Base-by-base conservation (phyloP, 2,888 invertebrate genomes). In the Diarsia mendica region DNA sequence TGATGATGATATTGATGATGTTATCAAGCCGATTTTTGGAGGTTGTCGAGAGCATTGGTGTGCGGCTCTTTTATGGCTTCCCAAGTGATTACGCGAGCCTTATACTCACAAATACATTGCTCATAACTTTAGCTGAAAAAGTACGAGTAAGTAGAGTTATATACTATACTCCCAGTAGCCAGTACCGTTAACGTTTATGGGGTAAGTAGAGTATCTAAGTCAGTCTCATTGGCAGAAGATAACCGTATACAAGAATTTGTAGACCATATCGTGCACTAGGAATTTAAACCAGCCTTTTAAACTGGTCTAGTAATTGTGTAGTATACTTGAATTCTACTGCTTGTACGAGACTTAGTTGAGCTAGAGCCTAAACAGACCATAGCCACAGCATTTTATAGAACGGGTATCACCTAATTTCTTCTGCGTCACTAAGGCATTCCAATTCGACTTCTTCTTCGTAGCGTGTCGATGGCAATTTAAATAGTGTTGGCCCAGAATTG, bases 261-360 rank as follows among this genome's bases (percentile, higher is more conserved):
- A 53, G 15, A 46, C 64, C 15, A 46, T 1, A 18, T 28, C 49
- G 28, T 44, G 18, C n/a, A 28, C 33, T 33, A 51, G 51, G 20
- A 63, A 53, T 64, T 51, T 39, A 55, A 64, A 39, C 3, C 3
- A 23, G 11, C 15, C 23, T 76, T 76, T 76, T 65, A 77, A 55
- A 28, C 20, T 55, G 2, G 3, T 3, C 46, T 23, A 5, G 23
- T 55, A 48, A 28, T 20, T 3, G 39, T 39, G 5, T 46, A 53
- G 20, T 49, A 28, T n/a, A 76, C 33, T 76, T 63, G 23, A 20
- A 23, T n/a, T 66, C 9, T 39, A 65, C 9, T 48, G 39, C 67
- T 55, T 15, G 23, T 76, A 75, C n/a, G n/a, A n/a, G 55, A 77
- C 55, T n/a, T n/a, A 66, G 9, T 39, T 33, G 11, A 28, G 23